phyloP scores from a whole-genome alignment of 2,113 vertebrate species.

The Ophthalmolycus amberensis region DNA sequence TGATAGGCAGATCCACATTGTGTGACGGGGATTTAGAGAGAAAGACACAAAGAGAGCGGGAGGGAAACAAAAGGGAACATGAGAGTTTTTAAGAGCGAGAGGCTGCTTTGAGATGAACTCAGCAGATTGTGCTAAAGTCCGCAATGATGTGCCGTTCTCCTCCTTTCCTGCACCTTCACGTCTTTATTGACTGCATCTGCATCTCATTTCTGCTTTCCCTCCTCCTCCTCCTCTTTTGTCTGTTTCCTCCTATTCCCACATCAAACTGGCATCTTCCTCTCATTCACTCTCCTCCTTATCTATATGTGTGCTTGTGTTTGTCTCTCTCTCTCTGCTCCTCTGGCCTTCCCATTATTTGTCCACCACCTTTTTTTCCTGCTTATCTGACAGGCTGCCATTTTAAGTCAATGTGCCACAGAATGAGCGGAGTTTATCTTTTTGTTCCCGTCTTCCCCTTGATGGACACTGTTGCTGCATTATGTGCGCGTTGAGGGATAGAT shows the following conservation, averaged over 20 bases:
- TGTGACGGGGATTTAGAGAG: slow-evolving; percentile 27
- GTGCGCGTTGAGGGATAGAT: background rate
- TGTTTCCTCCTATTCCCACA: slow-evolving; percentile 9
- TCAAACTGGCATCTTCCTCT: slow-evolving; percentile 26
- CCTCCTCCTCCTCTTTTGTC: background rate
- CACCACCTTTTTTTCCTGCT: slow-evolving; percentile 32
- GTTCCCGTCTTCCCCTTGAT: slow-evolving; percentile 50
- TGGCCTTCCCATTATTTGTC: slow-evolving; percentile 33
- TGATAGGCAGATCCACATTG: slow-evolving; percentile 50
- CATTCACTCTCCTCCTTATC: slow-evolving; percentile 29
- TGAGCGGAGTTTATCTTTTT: slow-evolving; percentile 52
- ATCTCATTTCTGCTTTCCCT: slow-evolving; percentile 35
- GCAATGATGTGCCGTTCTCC: background rate
- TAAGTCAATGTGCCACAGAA: slow-evolving; percentile 26
- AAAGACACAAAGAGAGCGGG: background rate
- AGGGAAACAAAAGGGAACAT: slow-evolving; percentile 16
- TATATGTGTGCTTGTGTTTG: slow-evolving; percentile 4
- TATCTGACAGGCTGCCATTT: slow-evolving; percentile 71
- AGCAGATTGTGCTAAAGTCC: slow-evolving; percentile 7
- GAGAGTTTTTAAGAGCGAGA: slow-evolving; percentile 16
- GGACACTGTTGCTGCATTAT: slow-evolving; percentile 32
- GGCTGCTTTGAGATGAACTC: slow-evolving; percentile 25
- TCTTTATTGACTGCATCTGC: slow-evolving; percentile 23
- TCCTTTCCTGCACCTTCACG: background rate
- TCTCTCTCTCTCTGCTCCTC: slow-evolving; percentile 1